Percentiles rank a stretch among this genome's conserved stretches.
These are phyloP conservation scores for Sebastes vulpes DNA, from an alignment of 2,797 vertebrate genomes.

Conservation along the genomic window DNA sequence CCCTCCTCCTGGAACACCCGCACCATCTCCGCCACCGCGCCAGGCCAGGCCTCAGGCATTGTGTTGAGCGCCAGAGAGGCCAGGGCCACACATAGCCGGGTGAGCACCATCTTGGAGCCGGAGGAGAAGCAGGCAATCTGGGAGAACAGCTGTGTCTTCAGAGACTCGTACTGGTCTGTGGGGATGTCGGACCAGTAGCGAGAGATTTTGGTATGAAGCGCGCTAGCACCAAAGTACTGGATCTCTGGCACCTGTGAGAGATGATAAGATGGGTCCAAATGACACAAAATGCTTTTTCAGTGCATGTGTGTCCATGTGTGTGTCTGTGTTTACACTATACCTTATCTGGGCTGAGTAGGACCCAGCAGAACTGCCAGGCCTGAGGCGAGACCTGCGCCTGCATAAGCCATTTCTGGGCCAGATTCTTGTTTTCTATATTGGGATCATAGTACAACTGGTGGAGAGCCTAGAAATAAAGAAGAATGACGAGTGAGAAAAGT, in stretches of 20 bases:
- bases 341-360: conserved; percentile 94
- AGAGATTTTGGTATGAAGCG: conserved; percentile 98
- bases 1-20: conserved; percentile 96
- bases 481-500: background rate
- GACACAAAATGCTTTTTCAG: background rate
- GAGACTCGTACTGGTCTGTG: conserved; percentile 94
- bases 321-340: conserved; percentile 53
- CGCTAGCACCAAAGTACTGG: conserved; percentile 98
- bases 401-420: conserved; percentile 99
- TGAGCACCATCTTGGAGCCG: conserved; percentile 98
- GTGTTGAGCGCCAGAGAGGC: conserved; percentile 98
- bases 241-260: conserved; percentile 93
- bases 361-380: conserved; percentile 99
- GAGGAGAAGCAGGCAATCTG: conserved; percentile 97
- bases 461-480: conserved; percentile 88
- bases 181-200: conserved; percentile 99
- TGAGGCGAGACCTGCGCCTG: conserved; percentile 98
- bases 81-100: conserved; percentile 95
- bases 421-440: conserved; percentile 99
- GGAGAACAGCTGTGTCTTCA: conserved; percentile 97
- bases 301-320: background rate
- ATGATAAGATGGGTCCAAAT: conserved; percentile 11
- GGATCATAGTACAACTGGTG: conserved; percentile 99
- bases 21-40: conserved; percentile 97
- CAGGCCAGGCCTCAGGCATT: conserved; percentile 98